Conservation (phyloP, 2,797 vertebrate genomes). For the Limosa lapponica region DNA sequence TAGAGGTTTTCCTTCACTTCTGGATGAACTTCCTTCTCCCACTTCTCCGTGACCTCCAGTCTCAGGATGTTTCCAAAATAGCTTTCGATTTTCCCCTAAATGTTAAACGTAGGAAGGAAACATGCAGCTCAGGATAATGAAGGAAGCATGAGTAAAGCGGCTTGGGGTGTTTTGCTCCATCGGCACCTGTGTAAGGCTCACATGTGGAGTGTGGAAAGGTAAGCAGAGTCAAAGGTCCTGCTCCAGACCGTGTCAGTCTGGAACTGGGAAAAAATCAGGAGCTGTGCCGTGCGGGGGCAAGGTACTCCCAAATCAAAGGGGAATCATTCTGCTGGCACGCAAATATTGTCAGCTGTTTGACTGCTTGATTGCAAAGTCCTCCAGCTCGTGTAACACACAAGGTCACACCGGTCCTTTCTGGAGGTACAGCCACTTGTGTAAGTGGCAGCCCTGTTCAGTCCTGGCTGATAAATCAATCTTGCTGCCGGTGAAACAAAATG, state of each 20-base stretch:
- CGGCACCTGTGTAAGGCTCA: rapidly evolving
- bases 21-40: conserved; percentile 70
- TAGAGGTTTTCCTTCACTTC: conserved; percentile 73
- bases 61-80: conserved; percentile 76
- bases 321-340: not conserved
- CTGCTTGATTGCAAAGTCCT: not conserved
- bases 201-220: rapidly evolving
- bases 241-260: not conserved
- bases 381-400: not conserved
- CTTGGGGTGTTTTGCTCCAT: not conserved
- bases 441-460: not conserved
- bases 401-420: not conserved
- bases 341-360: not conserved
- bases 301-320: not conserved
- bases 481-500: not conserved
- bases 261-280: not conserved
- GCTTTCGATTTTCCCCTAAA: conserved; percentile 77
- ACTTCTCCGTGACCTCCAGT: conserved; percentile 77
- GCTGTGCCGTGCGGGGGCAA: not conserved
- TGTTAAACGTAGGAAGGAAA: conserved; percentile 2
- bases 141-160: not conserved
- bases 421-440: not conserved
- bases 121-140: not conserved
- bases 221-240: not conserved
- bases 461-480: not conserved